phyloP scores from a whole-genome alignment of 2,888 invertebrate species.

The Nasonia oneida region DNA sequence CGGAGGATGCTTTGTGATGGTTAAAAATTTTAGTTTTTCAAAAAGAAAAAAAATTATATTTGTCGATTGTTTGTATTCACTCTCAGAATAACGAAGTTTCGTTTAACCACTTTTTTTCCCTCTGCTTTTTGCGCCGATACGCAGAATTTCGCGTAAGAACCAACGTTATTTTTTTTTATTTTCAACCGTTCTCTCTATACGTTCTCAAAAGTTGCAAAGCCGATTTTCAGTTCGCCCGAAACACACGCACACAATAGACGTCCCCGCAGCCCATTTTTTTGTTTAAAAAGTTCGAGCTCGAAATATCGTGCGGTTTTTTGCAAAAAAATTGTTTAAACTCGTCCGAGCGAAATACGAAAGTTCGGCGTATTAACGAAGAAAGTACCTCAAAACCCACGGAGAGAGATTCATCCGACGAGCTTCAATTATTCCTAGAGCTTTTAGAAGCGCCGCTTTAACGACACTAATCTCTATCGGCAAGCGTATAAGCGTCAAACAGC shows the following conservation, averaged over 20 bases:
- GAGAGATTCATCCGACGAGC: neutral
- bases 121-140: neutral
- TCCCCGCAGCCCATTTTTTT: neutral
- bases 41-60: too few species aligned
- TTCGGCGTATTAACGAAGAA: neutral
- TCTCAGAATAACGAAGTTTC: neutral
- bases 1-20: too few species aligned
- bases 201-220: neutral
- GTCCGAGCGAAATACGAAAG: neutral
- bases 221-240: neutral
- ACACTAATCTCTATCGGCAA: slow-evolving; percentile 22
- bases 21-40: too few species aligned
- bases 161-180: neutral
- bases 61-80: too few species aligned
- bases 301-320: neutral
- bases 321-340: neutral
- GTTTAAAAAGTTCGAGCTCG: neutral
- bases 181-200: neutral
- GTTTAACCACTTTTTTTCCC: neutral
- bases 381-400: neutral
- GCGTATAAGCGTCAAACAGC: slow-evolving; percentile 28
- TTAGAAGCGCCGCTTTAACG: neutral
- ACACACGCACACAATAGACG: neutral
- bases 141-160: neutral
- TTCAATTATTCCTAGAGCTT: neutral